phyloP scores from a whole-genome alignment of 1,140 invertebrate species.

The Apis florea region DNA sequence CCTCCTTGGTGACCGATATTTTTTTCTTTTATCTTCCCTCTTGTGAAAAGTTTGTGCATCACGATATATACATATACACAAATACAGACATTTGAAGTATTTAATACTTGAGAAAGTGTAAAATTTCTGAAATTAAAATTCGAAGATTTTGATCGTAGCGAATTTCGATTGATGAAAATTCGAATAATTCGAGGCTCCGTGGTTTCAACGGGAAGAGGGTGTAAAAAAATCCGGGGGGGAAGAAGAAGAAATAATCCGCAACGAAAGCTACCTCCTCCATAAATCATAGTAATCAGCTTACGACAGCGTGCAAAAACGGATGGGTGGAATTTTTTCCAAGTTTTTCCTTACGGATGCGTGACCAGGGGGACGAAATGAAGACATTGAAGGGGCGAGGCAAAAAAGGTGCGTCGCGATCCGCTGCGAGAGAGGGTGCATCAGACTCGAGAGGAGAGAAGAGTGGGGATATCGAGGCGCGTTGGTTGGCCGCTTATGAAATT shows the following conservation, averaged over 20 bases:
- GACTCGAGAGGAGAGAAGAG: neutral
- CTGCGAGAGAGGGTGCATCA: slow-evolving; percentile 3
- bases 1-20: no score
- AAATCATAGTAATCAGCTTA: slow-evolving; percentile 62
- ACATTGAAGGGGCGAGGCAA: slow-evolving; percentile 33
- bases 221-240: no score
- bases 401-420: neutral
- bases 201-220: neutral
- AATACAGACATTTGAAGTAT: no score
- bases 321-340: slow-evolving; percentile 22
- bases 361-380: slow-evolving; percentile 41
- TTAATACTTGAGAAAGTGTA: no score
- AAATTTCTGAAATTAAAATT: no score
- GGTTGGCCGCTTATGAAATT: slow-evolving; percentile 29
- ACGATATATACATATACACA: no score
- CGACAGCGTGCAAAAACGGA: slow-evolving; percentile 36
- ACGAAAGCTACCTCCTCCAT: slow-evolving; percentile 34
- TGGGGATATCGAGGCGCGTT: neutral
- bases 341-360: slow-evolving; percentile 6
- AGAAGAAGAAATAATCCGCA: neutral
- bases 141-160: no score
- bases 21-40: no score
- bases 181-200: no score
- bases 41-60: no score
- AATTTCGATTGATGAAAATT: no score